A percentile compares a stretch with the other conserved stretches of the same genome.
phyloP scores from a whole-genome alignment of 2,888 invertebrate species.

The Clusia tigrina region DNA sequence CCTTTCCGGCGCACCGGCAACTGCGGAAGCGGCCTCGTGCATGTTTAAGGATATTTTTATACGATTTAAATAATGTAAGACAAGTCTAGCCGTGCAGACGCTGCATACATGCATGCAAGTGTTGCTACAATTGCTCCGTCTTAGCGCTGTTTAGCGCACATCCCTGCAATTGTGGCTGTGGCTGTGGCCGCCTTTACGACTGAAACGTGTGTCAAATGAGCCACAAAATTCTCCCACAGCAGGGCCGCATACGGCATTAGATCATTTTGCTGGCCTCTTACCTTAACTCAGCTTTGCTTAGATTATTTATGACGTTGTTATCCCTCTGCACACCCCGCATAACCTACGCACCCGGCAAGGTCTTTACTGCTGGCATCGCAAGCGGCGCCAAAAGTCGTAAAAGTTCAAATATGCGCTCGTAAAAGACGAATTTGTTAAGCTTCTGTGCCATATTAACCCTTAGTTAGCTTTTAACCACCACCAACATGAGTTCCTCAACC shows the following conservation, averaged over 20 bases:
- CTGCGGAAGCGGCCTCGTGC: too few species aligned
- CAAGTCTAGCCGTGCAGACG: neutral
- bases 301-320: neutral
- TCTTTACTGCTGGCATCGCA: too few species aligned
- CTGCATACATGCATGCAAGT: neutral
- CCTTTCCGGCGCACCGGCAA: too few species aligned
- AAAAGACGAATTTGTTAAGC: constrained; percentile 12
- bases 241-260: neutral
- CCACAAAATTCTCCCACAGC: neutral
- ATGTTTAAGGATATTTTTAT: neutral
- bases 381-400: neutral
- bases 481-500: too few species aligned
- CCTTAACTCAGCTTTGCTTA: neutral
- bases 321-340: too few species aligned
- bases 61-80: neutral
- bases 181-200: neutral
- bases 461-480: constrained; percentile 3
- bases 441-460: neutral
- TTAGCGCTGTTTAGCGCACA: neutral
- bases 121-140: neutral
- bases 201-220: constrained; percentile 1
- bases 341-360: too few species aligned
- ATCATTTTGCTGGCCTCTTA: neutral
- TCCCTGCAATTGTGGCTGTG: neutral
- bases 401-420: neutral